These are phyloP conservation scores for Pseudomugil tenellus DNA, from an alignment of 2,797 vertebrate species.

Conservation along the genomic window DNA sequence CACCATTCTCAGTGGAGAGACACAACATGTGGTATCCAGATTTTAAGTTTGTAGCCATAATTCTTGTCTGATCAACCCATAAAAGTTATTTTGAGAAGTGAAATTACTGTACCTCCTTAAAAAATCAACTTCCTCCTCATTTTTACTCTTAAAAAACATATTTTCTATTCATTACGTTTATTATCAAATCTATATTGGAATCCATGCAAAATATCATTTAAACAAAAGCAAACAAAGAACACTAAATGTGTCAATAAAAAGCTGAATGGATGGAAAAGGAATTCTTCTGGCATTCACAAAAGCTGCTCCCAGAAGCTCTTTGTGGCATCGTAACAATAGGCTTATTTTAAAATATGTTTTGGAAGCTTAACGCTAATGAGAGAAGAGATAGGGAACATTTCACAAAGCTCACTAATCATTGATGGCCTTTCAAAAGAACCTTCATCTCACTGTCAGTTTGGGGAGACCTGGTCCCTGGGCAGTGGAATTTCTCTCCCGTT, in stretches of 20 bases:
- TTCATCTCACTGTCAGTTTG: conserved; percentile 31
- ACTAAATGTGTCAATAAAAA: too few species aligned
- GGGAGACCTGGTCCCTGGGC: conserved; percentile 18
- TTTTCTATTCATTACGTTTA: neutral
- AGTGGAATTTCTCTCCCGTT: conserved; percentile 54
- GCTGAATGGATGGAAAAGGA: neutral
- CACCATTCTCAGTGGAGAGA: conserved; percentile 25
- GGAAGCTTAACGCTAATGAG: conserved; percentile 12
- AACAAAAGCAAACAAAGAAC: too few species aligned
- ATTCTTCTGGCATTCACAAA: conserved; percentile 2
- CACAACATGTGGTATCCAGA: conserved; percentile 48
- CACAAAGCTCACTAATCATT: conserved; percentile 31
- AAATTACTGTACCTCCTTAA: conserved; percentile 2
- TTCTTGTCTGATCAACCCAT: conserved; percentile 15
- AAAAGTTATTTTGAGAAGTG: conserved; percentile 8
- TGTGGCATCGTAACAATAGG: conserved; percentile 11
- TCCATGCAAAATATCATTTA: neutral
- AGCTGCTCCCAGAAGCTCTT: neutral
- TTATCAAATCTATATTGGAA: neutral
- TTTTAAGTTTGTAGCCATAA: conserved; percentile 16
- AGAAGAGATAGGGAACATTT: conserved; percentile 37
- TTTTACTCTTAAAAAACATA: neutral
- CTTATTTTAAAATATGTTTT: conserved; percentile 27
- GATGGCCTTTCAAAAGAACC: conserved; percentile 8
- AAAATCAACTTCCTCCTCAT: conserved; percentile 4